These are phyloP conservation scores for Lymantria monacha DNA, from an alignment of 2,888 invertebrate genomes.

Conservation along the genomic window DNA sequence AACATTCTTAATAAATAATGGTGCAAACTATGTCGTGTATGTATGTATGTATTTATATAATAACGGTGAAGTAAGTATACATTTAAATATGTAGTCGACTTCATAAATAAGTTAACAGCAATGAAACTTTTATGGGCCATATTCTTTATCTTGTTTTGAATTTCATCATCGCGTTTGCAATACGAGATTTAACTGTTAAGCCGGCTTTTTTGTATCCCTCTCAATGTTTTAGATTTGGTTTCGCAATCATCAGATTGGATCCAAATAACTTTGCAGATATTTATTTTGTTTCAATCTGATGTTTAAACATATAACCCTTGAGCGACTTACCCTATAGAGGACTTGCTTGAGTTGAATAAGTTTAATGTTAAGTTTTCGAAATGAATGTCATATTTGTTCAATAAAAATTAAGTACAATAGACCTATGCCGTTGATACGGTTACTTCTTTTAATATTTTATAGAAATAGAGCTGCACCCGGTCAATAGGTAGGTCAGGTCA, in stretches of 20 bases:
- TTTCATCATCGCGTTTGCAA: constrained; percentile 70
- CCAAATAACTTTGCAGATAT: constrained; percentile 30
- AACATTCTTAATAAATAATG: too few relatives aligned
- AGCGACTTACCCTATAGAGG: background rate
- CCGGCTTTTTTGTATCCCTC: constrained; percentile 35
- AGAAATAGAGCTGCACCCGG: too few relatives aligned
- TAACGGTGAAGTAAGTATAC: constrained; percentile 46
- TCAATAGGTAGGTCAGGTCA: too few relatives aligned
- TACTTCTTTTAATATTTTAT: too few relatives aligned
- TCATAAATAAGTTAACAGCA: constrained; percentile 78
- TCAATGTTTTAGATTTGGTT: constrained; percentile 30
- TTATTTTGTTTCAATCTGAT: constrained; percentile 23
- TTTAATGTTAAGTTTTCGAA: background rate
- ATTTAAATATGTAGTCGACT: constrained; percentile 70
- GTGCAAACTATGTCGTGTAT: too few relatives aligned
- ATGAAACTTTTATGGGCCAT: constrained; percentile 76
- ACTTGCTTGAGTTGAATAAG: background rate
- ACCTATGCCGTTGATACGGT: too few relatives aligned
- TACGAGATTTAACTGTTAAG: constrained; percentile 61
- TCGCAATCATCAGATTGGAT: constrained; percentile 38
- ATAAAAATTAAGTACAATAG: too few relatives aligned
- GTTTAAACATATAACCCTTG: constrained; percentile 14
- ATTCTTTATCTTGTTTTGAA: constrained; percentile 77
- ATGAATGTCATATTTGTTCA: background rate
- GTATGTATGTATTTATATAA: constrained; percentile 7